Percentiles rank a stretch among this genome's conserved stretches.
phyloP scores from a whole-genome alignment of 2,888 invertebrate genomes.

The Rotaria macrura region DNA sequence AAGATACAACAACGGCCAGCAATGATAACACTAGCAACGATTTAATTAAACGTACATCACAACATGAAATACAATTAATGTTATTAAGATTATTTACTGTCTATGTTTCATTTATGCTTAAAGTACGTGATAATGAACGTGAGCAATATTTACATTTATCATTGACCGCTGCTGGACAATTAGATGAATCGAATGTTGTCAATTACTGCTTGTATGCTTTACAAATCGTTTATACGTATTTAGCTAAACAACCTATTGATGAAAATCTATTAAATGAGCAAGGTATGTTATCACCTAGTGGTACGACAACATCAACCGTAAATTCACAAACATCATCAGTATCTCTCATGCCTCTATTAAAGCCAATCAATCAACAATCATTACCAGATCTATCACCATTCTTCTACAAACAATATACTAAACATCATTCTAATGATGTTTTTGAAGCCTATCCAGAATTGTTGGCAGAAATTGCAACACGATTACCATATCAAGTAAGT shows the following conservation, averaged over 20 bases:
- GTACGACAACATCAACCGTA: not conserved
- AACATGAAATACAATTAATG: slow-evolving; percentile 23
- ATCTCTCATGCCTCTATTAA: not conserved
- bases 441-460: slow-evolving; percentile 84
- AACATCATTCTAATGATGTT: slow-evolving; percentile 77
- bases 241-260: not conserved
- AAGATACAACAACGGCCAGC: no score
- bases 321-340: not conserved
- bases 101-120: slow-evolving; percentile 10
- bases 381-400: slow-evolving; percentile 84
- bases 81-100: slow-evolving; percentile 25
- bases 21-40: not conserved
- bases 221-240: slow-evolving; percentile 16
- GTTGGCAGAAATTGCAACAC: slow-evolving; percentile 83
- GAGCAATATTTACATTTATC: not conserved
- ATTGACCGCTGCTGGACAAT: not conserved
- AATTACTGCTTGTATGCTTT: slow-evolving; percentile 11
- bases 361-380: slow-evolving; percentile 54
- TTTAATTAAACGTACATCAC: not conserved
- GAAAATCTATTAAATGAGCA: not conserved
- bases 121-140: slow-evolving; percentile 6
- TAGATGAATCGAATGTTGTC: not conserved
- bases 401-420: slow-evolving; percentile 72
- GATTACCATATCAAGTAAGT: slow-evolving; percentile 77
- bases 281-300: not conserved